Percentiles rank a stretch among this genome's conserved stretches.
Evolutionary conservation across 2,888 invertebrate genomes (phyloP).

Genomic region (Perizoma affinitatum): DNA sequence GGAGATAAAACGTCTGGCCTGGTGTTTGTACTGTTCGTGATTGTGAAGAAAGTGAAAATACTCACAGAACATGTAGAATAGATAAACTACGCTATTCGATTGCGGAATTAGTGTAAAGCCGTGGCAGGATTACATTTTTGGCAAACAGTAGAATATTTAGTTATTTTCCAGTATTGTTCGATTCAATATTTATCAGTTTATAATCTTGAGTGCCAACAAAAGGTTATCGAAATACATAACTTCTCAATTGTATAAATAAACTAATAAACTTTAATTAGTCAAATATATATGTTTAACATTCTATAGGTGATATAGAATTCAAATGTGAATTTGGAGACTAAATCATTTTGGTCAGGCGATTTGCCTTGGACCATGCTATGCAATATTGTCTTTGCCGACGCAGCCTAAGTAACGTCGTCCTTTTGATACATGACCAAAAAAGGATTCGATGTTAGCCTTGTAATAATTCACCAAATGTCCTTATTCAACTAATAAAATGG

Average conservation of each 20-base stretch:
- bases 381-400: conserved; percentile 47
- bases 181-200: conserved; percentile 1
- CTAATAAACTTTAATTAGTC: conserved; percentile 3
- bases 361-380: conserved; percentile 69
- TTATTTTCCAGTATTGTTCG: neutral
- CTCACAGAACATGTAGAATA: conserved; percentile 12
- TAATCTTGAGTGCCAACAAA: conserved; percentile 17
- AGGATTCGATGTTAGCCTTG: conserved; percentile 15
- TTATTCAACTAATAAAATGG: conserved; percentile 10
- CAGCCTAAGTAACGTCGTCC: conserved; percentile 42
- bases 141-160: neutral
- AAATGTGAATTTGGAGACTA: conserved; percentile 53
- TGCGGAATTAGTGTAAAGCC: neutral
- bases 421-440: conserved; percentile 35
- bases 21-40: conserved; percentile 10
- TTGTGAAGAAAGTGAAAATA: conserved; percentile 15
- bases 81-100: conserved; percentile 1
- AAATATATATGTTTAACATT: conserved; percentile 6
- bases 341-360: conserved; percentile 56
- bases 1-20: conserved; percentile 2
- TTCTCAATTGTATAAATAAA: conserved; percentile 1
- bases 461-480: conserved; percentile 14
- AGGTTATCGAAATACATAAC: conserved; percentile 11
- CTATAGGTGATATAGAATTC: conserved; percentile 27
- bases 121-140: neutral